A percentile compares a stretch with the other conserved stretches of the same genome.
phyloP scores from a whole-genome alignment of 2,797 vertebrate genomes.

The Myripristis jacobus region DNA sequence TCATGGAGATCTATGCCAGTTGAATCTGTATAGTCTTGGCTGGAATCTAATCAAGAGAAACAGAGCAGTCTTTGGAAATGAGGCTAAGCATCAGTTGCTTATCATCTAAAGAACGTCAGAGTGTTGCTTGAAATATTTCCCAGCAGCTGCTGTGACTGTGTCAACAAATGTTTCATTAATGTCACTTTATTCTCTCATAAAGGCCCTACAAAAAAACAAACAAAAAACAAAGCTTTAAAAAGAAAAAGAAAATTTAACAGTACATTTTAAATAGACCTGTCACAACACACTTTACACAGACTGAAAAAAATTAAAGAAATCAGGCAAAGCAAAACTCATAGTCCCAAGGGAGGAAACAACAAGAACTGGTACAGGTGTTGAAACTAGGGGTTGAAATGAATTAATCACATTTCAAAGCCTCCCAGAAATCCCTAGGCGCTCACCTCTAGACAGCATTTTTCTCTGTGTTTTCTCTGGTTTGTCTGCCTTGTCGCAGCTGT shows the following conservation, averaged over 20 bases:
- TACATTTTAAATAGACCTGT: too few relatives aligned
- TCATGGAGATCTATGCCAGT: slow-evolving; percentile 99
- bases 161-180: slow-evolving; percentile 9
- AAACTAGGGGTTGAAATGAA: neutral
- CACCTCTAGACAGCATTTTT: slow-evolving; percentile 79
- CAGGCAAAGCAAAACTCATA: too few relatives aligned
- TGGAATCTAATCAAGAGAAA: slow-evolving; percentile 88
- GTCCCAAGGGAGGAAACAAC: too few relatives aligned
- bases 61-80: slow-evolving; percentile 56
- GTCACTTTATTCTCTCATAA: slow-evolving; percentile 2
- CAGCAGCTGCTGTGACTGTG: slow-evolving; percentile 32
- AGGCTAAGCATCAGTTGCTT: slow-evolving; percentile 57
- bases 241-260: too few relatives aligned
- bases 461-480: slow-evolving; percentile 66
- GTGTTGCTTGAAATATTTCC: slow-evolving; percentile 47
- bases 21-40: slow-evolving; percentile 99
- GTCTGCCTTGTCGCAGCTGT: slow-evolving; percentile 65
- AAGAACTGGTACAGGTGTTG: too few relatives aligned
- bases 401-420: neutral
- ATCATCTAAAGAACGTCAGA: slow-evolving; percentile 47
- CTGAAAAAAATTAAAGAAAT: too few relatives aligned
- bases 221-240: too few relatives aligned
- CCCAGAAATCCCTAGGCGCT: slow-evolving; percentile 11
- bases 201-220: neutral
- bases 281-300: too few relatives aligned